Evolutionary conservation across 2,113 vertebrate genomes (phyloP).

Genomic region (Anguilla japonica): DNA sequence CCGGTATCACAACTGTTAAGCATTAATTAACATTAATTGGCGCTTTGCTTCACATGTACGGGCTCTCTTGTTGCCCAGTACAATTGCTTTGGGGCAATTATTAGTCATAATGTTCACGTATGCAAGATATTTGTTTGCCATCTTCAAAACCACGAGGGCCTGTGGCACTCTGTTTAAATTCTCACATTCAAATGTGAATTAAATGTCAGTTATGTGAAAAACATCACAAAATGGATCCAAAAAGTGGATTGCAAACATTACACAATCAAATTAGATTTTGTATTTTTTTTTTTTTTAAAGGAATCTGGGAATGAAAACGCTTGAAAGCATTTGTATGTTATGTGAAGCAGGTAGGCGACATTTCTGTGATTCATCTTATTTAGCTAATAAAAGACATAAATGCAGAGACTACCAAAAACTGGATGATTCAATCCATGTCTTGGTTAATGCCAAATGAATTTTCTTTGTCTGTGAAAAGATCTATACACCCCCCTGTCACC

Average conservation of each 20-base stretch:
- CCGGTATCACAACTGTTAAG: conserved; percentile 64
- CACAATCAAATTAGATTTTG: too few species aligned
- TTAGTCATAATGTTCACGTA: not conserved
- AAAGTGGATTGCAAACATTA: conserved; percentile 10
- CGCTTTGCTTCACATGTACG: conserved; percentile 63
- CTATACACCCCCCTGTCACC: conserved; percentile 4
- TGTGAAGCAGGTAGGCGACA: too few species aligned
- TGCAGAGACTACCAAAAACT: too few species aligned
- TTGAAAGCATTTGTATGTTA: too few species aligned
- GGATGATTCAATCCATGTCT: too few species aligned
- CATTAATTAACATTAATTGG: conserved; percentile 73
- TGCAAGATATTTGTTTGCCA: not conserved
- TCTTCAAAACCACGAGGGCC: not conserved
- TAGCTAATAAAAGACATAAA: too few species aligned
- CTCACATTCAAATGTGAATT: not conserved
- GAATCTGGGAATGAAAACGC: too few species aligned
- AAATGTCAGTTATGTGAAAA: not conserved
- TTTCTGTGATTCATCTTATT: too few species aligned
- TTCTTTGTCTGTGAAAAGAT: conserved; percentile 42
- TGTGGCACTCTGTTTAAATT: not conserved
- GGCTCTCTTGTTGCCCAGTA: conserved; percentile 54
- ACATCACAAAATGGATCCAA: not conserved
- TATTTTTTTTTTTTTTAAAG: too few species aligned
- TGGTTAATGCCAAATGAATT: too few species aligned
- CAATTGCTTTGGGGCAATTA: conserved; percentile 25